Evolutionary conservation across 2,888 invertebrate genomes (phyloP).

Genomic region (Idaea biselata): DNA sequence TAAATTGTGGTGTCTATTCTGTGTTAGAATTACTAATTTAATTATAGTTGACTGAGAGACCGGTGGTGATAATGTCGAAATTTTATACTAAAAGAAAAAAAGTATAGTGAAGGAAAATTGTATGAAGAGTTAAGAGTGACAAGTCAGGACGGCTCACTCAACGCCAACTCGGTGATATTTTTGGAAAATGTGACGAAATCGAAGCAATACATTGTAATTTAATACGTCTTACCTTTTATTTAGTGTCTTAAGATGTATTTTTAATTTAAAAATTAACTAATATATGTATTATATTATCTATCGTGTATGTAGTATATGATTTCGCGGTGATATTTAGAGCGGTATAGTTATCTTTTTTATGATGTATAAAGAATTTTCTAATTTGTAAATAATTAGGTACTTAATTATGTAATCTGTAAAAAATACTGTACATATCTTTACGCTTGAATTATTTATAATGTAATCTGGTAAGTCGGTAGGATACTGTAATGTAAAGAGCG

Average conservation of each 20-base stretch:
- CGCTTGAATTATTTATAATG: slow-evolving; percentile 78
- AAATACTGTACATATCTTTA: slow-evolving; percentile 80
- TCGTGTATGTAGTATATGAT: slow-evolving; percentile 78
- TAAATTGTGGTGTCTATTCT: slow-evolving; percentile 79
- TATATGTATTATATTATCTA: slow-evolving; percentile 54
- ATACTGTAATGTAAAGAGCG: slow-evolving; percentile 41
- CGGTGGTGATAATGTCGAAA: slow-evolving; percentile 59
- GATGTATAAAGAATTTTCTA: slow-evolving; percentile 77
- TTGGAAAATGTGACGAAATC: slow-evolving; percentile 85
- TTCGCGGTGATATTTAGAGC: slow-evolving; percentile 79
- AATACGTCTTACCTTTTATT: slow-evolving; percentile 81
- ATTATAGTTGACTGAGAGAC: slow-evolving; percentile 74
- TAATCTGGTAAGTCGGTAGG: slow-evolving; percentile 62
- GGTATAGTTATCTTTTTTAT: slow-evolving; percentile 77
- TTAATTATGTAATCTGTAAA: slow-evolving; percentile 78
- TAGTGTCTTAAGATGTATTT: slow-evolving; percentile 73
- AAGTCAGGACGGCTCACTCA: slow-evolving; percentile 36
- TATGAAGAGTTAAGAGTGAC: slow-evolving; percentile 13
- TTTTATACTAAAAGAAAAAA: slow-evolving; percentile 70
- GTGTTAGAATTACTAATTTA: slow-evolving; percentile 73
- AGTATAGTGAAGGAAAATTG: slow-evolving; percentile 37
- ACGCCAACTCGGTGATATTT: slow-evolving; percentile 81
- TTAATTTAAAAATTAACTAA: slow-evolving; percentile 65
- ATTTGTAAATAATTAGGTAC: slow-evolving; percentile 78
- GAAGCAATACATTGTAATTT: slow-evolving; percentile 89